A percentile compares a stretch with the other conserved stretches of the same genome.
Conservation (phyloP, 2,113 vertebrate species). For the Cacatua alba region DNA sequence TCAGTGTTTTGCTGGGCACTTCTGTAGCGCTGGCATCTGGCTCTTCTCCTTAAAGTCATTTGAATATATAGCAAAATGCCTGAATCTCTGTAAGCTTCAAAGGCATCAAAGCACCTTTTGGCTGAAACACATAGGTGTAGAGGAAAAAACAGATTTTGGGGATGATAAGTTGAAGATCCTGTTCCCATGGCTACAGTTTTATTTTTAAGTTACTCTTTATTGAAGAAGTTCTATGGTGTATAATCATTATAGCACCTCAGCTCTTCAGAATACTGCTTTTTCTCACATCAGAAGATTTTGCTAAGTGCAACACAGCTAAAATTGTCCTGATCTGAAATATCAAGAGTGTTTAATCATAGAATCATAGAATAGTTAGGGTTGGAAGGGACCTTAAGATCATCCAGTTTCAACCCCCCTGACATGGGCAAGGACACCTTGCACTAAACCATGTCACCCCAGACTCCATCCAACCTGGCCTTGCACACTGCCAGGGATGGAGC, state of each 20-base stretch:
- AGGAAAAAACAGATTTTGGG: not conserved
- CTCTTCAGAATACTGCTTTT: conserved; percentile 34
- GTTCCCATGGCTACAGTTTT: conserved; percentile 62
- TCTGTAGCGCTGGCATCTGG: not conserved
- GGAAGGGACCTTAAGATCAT: not conserved
- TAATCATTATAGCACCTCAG: conserved; percentile 3
- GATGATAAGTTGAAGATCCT: not conserved
- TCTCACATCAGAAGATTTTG: conserved; percentile 12
- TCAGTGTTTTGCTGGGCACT: not conserved
- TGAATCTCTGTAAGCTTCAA: not conserved
- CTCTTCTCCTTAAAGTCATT: not conserved
- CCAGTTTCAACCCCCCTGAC: not conserved
- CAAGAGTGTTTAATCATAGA: not conserved
- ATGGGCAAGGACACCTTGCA: not conserved
- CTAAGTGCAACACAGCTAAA: not conserved
- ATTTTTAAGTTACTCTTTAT: conserved; percentile 57
- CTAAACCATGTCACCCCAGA: not conserved
- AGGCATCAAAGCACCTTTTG: not conserved
- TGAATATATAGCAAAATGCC: not conserved
- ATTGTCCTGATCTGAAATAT: not conserved
- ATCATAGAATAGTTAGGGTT: not conserved
- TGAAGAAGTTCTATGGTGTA: not conserved
- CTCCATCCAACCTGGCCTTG: not conserved
- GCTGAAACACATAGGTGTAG: not conserved
- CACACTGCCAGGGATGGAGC: not conserved